Evolutionary conservation across 2,797 vertebrate genomes (phyloP), one percentile per base, ranked within the genome.

Genomic region (Siniperca undulata): DNA sequence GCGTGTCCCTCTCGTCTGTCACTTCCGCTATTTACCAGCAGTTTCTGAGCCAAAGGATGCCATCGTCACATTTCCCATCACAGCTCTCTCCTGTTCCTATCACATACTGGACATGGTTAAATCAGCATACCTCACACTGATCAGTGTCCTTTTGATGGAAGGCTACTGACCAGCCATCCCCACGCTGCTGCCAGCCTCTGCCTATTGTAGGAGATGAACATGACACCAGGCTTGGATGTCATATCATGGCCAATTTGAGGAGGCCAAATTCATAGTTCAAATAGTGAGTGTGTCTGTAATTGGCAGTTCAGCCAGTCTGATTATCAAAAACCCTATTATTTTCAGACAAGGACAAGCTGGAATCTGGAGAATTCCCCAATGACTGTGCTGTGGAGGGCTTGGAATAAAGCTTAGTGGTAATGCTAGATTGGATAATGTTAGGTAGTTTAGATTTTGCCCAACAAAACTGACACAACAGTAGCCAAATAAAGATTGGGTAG

Each of bases 1-100:
- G 90, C 88, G 55, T 90, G 88, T 88, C 88, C 85, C 66, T 73
- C 84, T 91, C 78, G 69, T 93, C 91, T 89, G 85, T 91, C 89
- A 92, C 86, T 87, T 84, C 83, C 44, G 50, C 87, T 64, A 78
- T 86, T 86, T 85, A 91, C 88, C 77, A 64, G 68, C 60, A 60
- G 67, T 66, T 64, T 77, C 61, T 69, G 59, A 90, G 62, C 69
- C 79, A 80, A 62, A 84, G 64, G 65, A 89, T 53, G 30, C 64
- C 65, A n/a, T 69, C 27, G 62, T 80, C 75, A 85, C 81, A 79
- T 81, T 79, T 80, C 68, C 80, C 78, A 72, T 75, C 80, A 75
- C 82, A 46, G 65, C 42, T 24, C 58, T 72, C 24, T 73, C n/a
- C 34, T 79, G 64, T 75, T 85, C 58, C 44, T 42, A 75, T 84